Base-by-base conservation (phyloP, 2,797 vertebrate genomes). In the Hyperoplus immaculatus region DNA sequence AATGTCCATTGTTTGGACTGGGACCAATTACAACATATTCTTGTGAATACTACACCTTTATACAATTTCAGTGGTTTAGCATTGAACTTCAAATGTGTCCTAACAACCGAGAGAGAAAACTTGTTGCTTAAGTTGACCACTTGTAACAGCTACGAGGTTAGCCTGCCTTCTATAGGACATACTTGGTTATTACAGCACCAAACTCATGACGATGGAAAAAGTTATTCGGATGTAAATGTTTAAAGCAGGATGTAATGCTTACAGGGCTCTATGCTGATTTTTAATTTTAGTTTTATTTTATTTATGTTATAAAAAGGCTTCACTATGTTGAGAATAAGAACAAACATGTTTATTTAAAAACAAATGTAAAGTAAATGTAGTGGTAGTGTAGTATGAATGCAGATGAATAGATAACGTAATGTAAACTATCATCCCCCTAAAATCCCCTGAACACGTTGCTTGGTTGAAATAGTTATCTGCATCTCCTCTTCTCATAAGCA, bases 121-220 rank as follows among this genome's bases (percentile, higher is more conserved):
- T 3, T n/a, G 36, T 11, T 29, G 8, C 16, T 62, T 1, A 14
- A 16, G 7, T 15, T 45, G 2, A 12, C 2, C 2, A 43, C 14
- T 0, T 3, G 29, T 29, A 57, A 21, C 18, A 45, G 13, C 4
- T 62, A 4, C 11, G 38, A 47, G 7, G 6, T 53, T 38, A 70
- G 50, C 10, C 61, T 84, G 85, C 60, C 72, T 77, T 71, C 88
- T 84, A 47, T 1, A 79, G 88, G 81, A 69, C 8, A 68, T 6
- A 64, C 7, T 0, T 46, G 4, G 36, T 64, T 1, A 78, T 53
- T 74, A 29, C 8, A 5, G 5, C 9, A 56, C 2, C 12, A 18
- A 6, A 49, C 14, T 41, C 29, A 29, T 29, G 29, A 29, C 29
- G 29, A 29, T 29, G 29, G 29, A 29, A 29, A 29, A 29, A 29